A percentile compares a stretch with the other conserved stretches of the same genome.
These are phyloP conservation scores for Peromyscus leucopus DNA, from an alignment of 2,113 vertebrate species.

Conservation along the genomic window DNA sequence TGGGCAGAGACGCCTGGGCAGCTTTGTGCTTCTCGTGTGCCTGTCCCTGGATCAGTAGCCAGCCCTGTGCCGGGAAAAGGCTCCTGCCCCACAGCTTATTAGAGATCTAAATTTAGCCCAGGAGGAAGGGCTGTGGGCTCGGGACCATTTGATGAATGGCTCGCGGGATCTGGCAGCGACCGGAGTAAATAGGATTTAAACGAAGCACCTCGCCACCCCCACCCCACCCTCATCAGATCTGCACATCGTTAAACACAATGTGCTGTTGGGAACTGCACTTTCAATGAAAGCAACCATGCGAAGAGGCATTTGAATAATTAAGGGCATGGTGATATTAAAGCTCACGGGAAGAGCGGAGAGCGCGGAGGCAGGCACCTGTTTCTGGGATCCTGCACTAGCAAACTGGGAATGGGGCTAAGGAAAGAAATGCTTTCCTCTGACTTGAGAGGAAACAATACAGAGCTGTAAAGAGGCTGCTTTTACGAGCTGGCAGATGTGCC, in stretches of 20 bases:
- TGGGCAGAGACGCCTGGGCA: background rate
- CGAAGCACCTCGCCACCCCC: constrained; percentile 54
- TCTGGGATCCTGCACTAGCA: constrained; percentile 17
- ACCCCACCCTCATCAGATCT: constrained; percentile 47
- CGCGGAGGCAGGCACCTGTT: background rate
- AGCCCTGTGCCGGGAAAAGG: background rate
- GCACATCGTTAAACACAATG: constrained; percentile 71
- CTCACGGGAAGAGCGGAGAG: background rate
- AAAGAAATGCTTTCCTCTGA: background rate
- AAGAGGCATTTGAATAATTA: constrained; percentile 78
- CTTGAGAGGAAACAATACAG: constrained; percentile 5
- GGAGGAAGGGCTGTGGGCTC: constrained; percentile 4
- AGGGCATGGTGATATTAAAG: constrained; percentile 66
- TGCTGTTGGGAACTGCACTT: constrained; percentile 70
- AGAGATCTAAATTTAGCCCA: constrained; percentile 46
- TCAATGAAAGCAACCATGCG: constrained; percentile 74
- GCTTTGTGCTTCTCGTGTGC: background rate
- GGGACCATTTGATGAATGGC: constrained; percentile 57
- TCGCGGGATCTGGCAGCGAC: background rate
- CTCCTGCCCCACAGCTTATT: background rate
- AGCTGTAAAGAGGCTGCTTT: background rate
- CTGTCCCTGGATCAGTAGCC: background rate
- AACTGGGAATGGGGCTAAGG: background rate
- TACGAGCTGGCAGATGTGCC: accelerated
- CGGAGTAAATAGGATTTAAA: constrained; percentile 69